Evolutionary conservation across 2,888 invertebrate genomes (phyloP).

Genomic region (Pyrrhosoma nymphula): DNA sequence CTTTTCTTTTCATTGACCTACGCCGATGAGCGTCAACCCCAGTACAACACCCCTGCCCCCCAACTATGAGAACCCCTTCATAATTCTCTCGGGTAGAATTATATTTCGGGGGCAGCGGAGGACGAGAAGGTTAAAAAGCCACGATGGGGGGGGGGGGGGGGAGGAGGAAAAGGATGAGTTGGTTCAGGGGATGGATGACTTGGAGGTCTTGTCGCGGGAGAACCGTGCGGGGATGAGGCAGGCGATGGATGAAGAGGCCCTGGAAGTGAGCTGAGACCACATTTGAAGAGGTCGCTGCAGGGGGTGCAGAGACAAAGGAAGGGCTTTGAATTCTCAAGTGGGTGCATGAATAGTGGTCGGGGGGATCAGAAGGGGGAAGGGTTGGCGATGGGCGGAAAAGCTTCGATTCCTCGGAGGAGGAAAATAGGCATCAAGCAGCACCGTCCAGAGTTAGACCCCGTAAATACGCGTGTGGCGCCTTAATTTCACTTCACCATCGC

Average conservation of each 20-base stretch:
- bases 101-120: neutral
- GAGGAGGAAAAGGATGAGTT: neutral
- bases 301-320: slow-evolving; percentile 45
- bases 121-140: neutral
- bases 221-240: neutral
- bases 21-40: neutral
- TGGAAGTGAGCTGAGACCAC: slow-evolving; percentile 39
- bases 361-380: neutral
- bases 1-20: neutral
- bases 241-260: slow-evolving; percentile 53
- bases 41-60: neutral
- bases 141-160: neutral
- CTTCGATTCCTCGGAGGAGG: slow-evolving; percentile 40
- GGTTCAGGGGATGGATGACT: slow-evolving; percentile 23
- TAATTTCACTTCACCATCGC: neutral
- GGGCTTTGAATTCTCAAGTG: slow-evolving; percentile 64
- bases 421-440: neutral
- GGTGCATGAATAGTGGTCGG: neutral
- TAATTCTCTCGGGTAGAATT: neutral
- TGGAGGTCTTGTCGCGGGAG: neutral
- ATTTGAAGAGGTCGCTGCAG: slow-evolving; percentile 30
- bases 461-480: neutral
- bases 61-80: neutral
- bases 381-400: neutral
- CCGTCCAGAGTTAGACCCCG: neutral